Conservation (phyloP, 2,888 invertebrate genomes). For the Eledona agricola region DNA sequence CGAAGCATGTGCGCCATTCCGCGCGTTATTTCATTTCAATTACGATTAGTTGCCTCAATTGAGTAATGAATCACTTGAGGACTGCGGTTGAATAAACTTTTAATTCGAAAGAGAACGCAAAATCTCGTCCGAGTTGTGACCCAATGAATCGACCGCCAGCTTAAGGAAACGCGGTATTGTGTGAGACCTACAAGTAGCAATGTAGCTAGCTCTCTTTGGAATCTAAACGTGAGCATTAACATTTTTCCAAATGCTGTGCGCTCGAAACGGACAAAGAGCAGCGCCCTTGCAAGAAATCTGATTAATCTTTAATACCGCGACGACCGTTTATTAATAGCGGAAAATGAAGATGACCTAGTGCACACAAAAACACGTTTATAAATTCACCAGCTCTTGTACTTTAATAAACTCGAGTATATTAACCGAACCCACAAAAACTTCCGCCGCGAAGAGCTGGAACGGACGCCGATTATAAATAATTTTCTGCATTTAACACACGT, state of each 20-base stretch:
- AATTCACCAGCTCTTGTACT: conserved; percentile 11
- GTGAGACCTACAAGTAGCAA: no score
- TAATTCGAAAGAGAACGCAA: no score
- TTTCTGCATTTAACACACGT: no score
- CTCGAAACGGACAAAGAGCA: no score
- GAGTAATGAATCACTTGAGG: conserved; percentile 2
- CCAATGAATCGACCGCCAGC: conserved; percentile 1
- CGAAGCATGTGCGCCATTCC: no score
- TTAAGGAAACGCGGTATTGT: background rate
- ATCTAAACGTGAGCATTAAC: background rate
- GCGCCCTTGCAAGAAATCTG: no score
- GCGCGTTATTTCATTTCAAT: no score
- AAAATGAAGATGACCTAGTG: conserved; percentile 10
- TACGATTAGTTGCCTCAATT: no score
- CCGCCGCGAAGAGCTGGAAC: no score
- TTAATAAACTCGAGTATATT: conserved; percentile 7
- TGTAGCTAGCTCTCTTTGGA: no score
- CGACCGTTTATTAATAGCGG: conserved; percentile 15
- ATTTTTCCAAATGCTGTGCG: no score
- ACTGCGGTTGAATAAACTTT: conserved; percentile 9
- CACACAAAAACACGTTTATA: conserved; percentile 14
- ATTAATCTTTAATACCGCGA: conserved; percentile 15
- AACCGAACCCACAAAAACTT: conserved; percentile 11
- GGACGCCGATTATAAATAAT: no score
- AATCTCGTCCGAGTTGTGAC: background rate